These are phyloP conservation scores for Orthosia gothica DNA, from an alignment of 2,888 invertebrate species.

Conservation along the genomic window DNA sequence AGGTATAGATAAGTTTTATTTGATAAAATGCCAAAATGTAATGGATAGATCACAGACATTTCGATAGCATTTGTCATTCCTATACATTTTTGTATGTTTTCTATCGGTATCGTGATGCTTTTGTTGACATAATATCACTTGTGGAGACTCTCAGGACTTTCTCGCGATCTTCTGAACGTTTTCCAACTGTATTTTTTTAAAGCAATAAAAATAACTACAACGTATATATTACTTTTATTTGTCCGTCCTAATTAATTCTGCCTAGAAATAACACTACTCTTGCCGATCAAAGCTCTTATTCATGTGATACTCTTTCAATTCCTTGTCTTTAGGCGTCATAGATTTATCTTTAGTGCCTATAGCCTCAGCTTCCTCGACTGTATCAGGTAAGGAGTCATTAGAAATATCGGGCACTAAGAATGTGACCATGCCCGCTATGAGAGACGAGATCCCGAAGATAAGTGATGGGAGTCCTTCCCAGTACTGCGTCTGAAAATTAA, in stretches of 20 bases:
- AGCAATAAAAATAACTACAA: background rate
- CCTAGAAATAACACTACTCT: slow-evolving; percentile 24
- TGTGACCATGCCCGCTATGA: slow-evolving; percentile 80
- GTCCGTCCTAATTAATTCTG: too few relatives aligned
- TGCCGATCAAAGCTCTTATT: slow-evolving; percentile 58
- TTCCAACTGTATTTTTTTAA: background rate
- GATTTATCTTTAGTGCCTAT: slow-evolving; percentile 70
- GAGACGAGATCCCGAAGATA: slow-evolving; percentile 78
- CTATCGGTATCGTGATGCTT: too few relatives aligned
- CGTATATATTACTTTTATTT: background rate
- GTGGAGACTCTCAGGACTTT: too few relatives aligned
- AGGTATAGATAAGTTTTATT: too few relatives aligned
- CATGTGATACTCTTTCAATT: slow-evolving; percentile 27
- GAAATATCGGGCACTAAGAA: slow-evolving; percentile 82
- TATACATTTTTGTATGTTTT: too few relatives aligned
- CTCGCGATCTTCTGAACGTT: background rate
- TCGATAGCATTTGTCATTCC: too few relatives aligned
- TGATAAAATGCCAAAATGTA: too few relatives aligned
- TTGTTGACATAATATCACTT: too few relatives aligned
- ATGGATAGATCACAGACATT: too few relatives aligned
- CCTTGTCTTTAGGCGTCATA: slow-evolving; percentile 24
- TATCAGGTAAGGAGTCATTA: slow-evolving; percentile 81
- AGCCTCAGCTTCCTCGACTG: slow-evolving; percentile 82
- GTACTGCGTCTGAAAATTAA: slow-evolving; percentile 77
- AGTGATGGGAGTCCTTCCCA: slow-evolving; percentile 84